These are phyloP conservation scores for Gnathonemus longibarbis DNA, from an alignment of 2,113 vertebrate species.

Conservation along the genomic window DNA sequence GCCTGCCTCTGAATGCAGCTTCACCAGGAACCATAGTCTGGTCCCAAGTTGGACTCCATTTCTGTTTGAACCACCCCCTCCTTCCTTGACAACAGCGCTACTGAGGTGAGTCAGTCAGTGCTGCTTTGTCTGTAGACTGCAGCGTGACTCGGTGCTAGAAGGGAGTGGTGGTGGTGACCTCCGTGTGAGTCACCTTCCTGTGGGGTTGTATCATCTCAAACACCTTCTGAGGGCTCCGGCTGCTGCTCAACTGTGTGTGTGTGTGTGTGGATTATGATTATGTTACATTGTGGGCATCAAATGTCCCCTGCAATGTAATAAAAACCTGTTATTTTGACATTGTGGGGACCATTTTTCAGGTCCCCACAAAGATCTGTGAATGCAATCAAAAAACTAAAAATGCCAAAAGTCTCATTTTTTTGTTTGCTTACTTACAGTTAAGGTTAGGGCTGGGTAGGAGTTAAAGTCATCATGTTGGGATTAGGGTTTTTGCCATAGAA, in stretches of 20 bases:
- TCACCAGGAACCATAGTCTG: not conserved
- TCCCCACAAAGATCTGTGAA: no score
- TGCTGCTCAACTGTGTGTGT: not conserved
- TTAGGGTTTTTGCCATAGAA: not conserved
- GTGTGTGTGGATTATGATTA: not conserved
- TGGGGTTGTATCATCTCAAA: not conserved
- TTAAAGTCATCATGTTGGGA: no score
- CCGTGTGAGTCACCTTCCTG: slow-evolving; percentile 1
- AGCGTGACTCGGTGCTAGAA: not conserved
- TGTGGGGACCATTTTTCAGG: no score
- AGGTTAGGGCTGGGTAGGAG: no score
- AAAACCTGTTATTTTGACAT: no score
- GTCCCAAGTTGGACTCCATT: not conserved
- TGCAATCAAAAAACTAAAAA: no score
- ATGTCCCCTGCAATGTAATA: no score
- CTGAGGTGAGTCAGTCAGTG: not conserved
- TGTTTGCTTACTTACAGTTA: no score
- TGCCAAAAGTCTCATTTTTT: no score
- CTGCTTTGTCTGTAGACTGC: not conserved
- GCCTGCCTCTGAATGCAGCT: not conserved
- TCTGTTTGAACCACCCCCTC: not conserved
- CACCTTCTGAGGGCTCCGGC: not conserved
- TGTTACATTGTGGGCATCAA: no score
- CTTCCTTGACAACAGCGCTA: not conserved
- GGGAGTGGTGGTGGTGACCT: not conserved